Evolutionary conservation across 2,113 vertebrate species (phyloP).

Genomic region (Takifugu flavidus): DNA sequence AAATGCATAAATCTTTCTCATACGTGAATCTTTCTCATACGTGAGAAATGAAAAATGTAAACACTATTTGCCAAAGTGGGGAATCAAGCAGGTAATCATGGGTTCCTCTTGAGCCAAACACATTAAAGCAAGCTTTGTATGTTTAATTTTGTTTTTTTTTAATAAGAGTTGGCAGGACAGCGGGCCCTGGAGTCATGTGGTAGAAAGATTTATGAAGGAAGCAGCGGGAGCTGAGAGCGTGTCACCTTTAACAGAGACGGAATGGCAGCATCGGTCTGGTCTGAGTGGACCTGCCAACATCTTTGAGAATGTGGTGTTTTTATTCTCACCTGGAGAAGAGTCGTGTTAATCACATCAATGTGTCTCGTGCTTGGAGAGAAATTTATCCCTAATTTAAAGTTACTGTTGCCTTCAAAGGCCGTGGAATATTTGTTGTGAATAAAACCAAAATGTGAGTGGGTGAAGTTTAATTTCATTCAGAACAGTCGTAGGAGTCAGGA

Average conservation of each 20-base stretch:
- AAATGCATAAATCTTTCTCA: too few relatives aligned
- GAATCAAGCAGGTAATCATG: conserved; percentile 56
- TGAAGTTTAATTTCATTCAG: too few relatives aligned
- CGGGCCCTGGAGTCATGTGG: conserved; percentile 46
- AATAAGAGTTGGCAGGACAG: conserved; percentile 42
- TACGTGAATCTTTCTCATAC: too few relatives aligned
- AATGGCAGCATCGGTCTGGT: conserved; percentile 47
- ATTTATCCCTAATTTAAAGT: too few relatives aligned
- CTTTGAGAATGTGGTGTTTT: background rate
- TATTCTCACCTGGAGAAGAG: too few relatives aligned
- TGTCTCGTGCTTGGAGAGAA: too few relatives aligned
- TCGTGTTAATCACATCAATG: background rate
- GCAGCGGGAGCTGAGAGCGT: conserved; percentile 49
- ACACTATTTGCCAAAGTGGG: conserved; percentile 17
- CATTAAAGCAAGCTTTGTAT: conserved; percentile 50
- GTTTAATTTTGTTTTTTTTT: conserved; percentile 46
- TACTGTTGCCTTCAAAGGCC: too few relatives aligned
- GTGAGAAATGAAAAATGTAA: too few relatives aligned
- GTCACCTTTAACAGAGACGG: conserved; percentile 53
- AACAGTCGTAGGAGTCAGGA: conserved; percentile 24
- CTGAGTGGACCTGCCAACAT: conserved; percentile 45
- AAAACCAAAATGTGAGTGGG: too few relatives aligned
- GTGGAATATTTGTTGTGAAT: too few relatives aligned
- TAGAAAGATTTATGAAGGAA: conserved; percentile 64
- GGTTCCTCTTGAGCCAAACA: conserved; percentile 42